phyloP scores from a whole-genome alignment of 1,140 invertebrate species.

The Eriosoma lanigerum region DNA sequence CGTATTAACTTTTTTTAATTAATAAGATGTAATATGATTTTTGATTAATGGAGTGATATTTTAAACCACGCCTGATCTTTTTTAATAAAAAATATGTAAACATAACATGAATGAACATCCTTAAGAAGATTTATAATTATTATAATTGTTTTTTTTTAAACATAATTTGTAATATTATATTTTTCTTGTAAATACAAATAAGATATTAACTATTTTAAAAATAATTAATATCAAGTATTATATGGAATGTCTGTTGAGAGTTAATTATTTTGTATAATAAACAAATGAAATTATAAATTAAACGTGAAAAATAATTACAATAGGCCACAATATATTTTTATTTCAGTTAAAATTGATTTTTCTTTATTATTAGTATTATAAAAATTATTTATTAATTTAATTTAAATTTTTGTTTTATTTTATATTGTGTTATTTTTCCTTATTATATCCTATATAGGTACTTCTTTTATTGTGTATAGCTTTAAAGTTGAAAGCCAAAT shows the following conservation, averaged over 20 bases:
- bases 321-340: conserved; percentile 31
- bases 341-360: conserved; percentile 26
- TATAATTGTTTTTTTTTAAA: conserved; percentile 23
- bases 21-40: conserved; percentile 1
- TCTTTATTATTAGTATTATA: conserved; percentile 20
- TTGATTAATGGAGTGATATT: conserved; percentile 32
- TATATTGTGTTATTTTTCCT: conserved; percentile 16
- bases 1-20: conserved; percentile 42
- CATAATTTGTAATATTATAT: conserved; percentile 32
- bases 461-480: conserved; percentile 6
- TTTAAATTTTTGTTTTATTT: conserved; percentile 6
- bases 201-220: conserved; percentile 23
- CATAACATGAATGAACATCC: conserved; percentile 14
- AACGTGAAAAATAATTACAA: conserved; percentile 23
- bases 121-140: conserved; percentile 27
- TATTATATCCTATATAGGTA: background rate
- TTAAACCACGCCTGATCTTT: conserved; percentile 38
- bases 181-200: conserved; percentile 36
- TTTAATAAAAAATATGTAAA: conserved; percentile 3
- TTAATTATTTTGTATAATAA: conserved; percentile 40
- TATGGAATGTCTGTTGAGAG: conserved; percentile 36
- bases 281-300: conserved; percentile 25
- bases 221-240: conserved; percentile 46
- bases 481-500: background rate
- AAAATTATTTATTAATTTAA: conserved; percentile 16